Conservation (phyloP, 2,888 invertebrate species). For the Campopleginae sp. region DNA sequence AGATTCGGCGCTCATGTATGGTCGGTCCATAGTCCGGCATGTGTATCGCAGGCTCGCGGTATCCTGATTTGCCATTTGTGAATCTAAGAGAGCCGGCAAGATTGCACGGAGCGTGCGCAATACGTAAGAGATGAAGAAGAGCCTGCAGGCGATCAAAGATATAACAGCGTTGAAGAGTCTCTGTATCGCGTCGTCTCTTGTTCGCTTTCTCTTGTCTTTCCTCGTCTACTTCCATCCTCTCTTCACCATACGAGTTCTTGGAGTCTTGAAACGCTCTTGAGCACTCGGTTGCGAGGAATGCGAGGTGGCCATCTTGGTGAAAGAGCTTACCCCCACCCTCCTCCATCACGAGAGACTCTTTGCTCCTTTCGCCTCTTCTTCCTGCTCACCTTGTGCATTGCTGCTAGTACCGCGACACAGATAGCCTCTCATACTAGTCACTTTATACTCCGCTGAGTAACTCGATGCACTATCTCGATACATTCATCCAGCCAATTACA, state of each 20-base stretch:
- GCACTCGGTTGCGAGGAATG: constrained; percentile 78
- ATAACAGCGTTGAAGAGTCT: constrained; percentile 61
- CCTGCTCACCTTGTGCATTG: constrained; percentile 50
- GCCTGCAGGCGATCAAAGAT: constrained; percentile 64
- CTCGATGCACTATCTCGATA: constrained; percentile 48
- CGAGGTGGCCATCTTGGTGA: constrained; percentile 82
- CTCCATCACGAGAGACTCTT: constrained; percentile 75
- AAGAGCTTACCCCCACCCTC: constrained; percentile 70
- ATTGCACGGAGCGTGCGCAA: constrained; percentile 48
- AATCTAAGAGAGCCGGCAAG: constrained; percentile 47
- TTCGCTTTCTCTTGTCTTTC: constrained; percentile 27
- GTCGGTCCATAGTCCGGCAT: constrained; percentile 45
- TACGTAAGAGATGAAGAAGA: constrained; percentile 64
- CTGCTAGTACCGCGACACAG: constrained; percentile 43
- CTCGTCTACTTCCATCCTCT: constrained; percentile 22
- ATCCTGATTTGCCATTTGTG: constrained; percentile 62
- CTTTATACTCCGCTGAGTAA: constrained; percentile 49
- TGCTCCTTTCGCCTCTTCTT: constrained; percentile 71
- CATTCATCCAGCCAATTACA: constrained; percentile 16
- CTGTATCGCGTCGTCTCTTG: constrained; percentile 41
- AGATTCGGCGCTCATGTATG: constrained; percentile 13
- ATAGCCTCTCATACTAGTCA: constrained; percentile 58
- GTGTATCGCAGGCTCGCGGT: constrained; percentile 50
- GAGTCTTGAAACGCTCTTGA: constrained; percentile 72
- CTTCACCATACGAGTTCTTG: constrained; percentile 56